These are phyloP conservation scores for Delia radicum DNA, from an alignment of 1,140 invertebrate genomes.

Conservation along the genomic window DNA sequence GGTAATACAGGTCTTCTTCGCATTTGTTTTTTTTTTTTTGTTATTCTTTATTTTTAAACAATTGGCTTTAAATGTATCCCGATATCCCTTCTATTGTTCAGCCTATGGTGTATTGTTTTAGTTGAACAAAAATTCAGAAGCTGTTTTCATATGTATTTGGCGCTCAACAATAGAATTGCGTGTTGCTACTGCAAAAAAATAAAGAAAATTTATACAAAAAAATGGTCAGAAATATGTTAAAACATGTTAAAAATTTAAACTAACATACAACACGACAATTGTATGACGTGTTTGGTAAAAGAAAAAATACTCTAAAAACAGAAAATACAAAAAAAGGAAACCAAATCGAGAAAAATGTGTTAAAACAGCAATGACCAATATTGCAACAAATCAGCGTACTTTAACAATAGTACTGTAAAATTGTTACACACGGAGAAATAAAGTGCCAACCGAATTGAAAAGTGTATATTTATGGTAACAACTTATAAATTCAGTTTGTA, in stretches of 20 bases:
- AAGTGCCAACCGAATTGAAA: too few species aligned
- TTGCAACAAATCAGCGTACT: too few species aligned
- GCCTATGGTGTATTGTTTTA: not conserved
- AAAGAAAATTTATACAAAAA: not conserved
- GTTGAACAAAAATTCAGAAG: not conserved
- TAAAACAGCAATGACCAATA: not conserved
- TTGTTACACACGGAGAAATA: too few species aligned
- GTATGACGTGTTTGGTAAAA: not conserved
- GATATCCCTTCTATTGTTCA: not conserved
- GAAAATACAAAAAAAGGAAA: not conserved
- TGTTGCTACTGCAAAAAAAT: not conserved
- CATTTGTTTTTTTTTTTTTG: not conserved
- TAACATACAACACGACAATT: not conserved
- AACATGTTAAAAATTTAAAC: not conserved
- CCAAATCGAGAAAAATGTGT: not conserved
- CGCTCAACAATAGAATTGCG: constrained; percentile 3
- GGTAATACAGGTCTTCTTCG: not conserved
- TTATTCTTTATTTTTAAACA: not conserved
- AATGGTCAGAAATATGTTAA: not conserved
- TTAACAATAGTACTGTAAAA: too few species aligned
- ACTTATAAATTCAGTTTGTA: too few species aligned
- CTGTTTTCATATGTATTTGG: not conserved
- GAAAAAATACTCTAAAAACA: not conserved
- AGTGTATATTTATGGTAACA: too few species aligned
- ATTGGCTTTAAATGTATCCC: not conserved